Evolutionary conservation across 2,888 invertebrate genomes (phyloP).

Genomic region (Caenorhabditis panamensis): DNA sequence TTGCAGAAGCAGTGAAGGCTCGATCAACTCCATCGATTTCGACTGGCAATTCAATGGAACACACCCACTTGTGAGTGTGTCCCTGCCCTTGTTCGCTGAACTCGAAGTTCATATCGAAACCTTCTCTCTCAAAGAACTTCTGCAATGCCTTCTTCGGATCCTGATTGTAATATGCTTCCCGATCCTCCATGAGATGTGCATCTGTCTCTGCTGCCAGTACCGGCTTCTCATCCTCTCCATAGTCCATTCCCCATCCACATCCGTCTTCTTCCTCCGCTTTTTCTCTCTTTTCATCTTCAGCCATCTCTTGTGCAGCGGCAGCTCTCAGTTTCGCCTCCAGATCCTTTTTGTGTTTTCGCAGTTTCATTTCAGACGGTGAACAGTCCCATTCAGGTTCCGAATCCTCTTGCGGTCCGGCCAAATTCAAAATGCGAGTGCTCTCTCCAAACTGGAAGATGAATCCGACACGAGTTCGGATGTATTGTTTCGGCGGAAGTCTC

Average conservation of each 20-base stretch:
- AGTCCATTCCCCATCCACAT: conserved; percentile 93
- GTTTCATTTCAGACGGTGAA: conserved; percentile 83
- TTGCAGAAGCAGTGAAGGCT: conserved; percentile 68
- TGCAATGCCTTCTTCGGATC: conserved; percentile 96
- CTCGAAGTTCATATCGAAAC: conserved; percentile 87
- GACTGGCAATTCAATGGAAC: conserved; percentile 84
- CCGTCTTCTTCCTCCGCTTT: conserved; percentile 84
- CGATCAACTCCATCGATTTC: conserved; percentile 70
- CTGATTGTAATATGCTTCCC: conserved; percentile 92
- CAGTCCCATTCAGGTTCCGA: conserved; percentile 90
- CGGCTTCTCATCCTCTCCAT: conserved; percentile 62
- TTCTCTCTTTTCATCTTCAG: conserved; percentile 75
- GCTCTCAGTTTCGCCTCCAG: conserved; percentile 70
- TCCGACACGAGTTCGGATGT: conserved; percentile 88
- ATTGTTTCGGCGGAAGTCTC: conserved; percentile 86
- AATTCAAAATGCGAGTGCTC: conserved; percentile 68
- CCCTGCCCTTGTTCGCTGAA: conserved; percentile 90
- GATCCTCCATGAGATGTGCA: conserved; percentile 76
- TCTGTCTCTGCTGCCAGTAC: conserved; percentile 54
- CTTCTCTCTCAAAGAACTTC: conserved; percentile 95
- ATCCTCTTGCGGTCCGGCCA: conserved; percentile 89
- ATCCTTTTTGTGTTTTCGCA: conserved; percentile 75
- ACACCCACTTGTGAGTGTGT: conserved; percentile 88
- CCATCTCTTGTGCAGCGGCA: conserved; percentile 64
- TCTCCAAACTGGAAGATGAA: conserved; percentile 92